Evolutionary conservation across 1,140 invertebrate species (phyloP), one percentile per base, ranked within the genome.

Genomic region (Glossosoma conforme): DNA sequence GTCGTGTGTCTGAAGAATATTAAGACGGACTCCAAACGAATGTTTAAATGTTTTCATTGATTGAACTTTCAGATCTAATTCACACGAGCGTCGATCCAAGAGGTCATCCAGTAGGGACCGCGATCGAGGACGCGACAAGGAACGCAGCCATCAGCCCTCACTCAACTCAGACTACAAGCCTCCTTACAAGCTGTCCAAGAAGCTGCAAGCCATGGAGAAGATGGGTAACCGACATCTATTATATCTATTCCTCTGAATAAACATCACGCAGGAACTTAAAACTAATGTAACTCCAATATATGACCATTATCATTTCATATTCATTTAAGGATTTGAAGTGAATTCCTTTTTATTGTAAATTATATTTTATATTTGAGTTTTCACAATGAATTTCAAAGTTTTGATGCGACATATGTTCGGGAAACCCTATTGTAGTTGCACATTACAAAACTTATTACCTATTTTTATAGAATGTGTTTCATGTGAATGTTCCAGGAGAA

Each of bases 151-250:
- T 19, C 38, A 44, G 0, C 66, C 68, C 0, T 62, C 63, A 1
- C 44, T 63, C 9, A 58, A 61, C 0, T 62, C 57, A 2, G 69
- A 73, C 19, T 73, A 72, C 60, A 62, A 69, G 17, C 68, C 69
- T 1, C 67, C 69, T 0, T 74, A 73, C 58, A 73, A 72, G 56
- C 70, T 75, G 25, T 72, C 70, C 44, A 72, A 67, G 57, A 75
- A 75, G 45, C 61, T 75, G 0, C 69, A 75, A 50, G 70, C 70
- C 13, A 72, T 75, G 70, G 70, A 75, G 50, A 75, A 75, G 61
- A 75, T 75, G 72, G 72, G 72, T 72, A n/a, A n/a, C n/a, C n/a
- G n/a, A n/a, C n/a, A n/a, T n/a, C n/a, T n/a, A n/a, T n/a, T n/a
- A n/a, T n/a, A n/a, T n/a, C n/a, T n/a, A n/a, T n/a, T n/a, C n/a